phyloP scores from a whole-genome alignment of 2,797 vertebrate species.

The Rhinichthys osculus region DNA sequence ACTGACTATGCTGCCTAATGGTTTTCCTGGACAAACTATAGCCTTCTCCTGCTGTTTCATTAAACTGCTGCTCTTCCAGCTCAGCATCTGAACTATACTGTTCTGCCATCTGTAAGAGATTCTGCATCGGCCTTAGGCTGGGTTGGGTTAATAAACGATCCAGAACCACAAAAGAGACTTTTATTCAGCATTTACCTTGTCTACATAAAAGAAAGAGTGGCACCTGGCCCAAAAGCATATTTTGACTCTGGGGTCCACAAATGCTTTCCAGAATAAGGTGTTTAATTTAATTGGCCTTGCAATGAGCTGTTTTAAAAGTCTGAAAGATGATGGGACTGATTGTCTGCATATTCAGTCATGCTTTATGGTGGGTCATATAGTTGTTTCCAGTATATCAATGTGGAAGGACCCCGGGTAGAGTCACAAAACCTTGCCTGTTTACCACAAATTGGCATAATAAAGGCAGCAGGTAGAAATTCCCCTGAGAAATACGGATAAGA shows the following conservation, averaged over 20 bases:
- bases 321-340: constrained; percentile 24
- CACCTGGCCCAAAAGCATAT: not conserved
- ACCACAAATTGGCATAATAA: not conserved
- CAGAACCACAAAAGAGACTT: constrained; percentile 28
- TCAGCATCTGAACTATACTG: constrained; percentile 60
- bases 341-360: constrained; percentile 12
- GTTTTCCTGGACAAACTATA: constrained; percentile 66
- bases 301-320: constrained; percentile 18
- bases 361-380: constrained; percentile 25
- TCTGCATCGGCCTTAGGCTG: constrained; percentile 29
- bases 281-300: constrained; percentile 46
- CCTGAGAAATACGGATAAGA: constrained; percentile 34
- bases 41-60: constrained; percentile 69
- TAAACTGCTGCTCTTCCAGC: constrained; percentile 63
- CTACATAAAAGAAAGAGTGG: constrained; percentile 16
- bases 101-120: constrained; percentile 44
- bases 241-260: not conserved
- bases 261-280: not conserved
- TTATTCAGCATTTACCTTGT: constrained; percentile 22
- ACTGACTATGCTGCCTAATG: constrained; percentile 65
- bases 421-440: not conserved
- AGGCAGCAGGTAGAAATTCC: constrained; percentile 4
- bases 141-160: constrained; percentile 31
- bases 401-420: not conserved
- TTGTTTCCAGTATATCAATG: constrained; percentile 10